Conservation (phyloP, 2,113 vertebrate genomes). For the Tenrec ecaudatus region DNA sequence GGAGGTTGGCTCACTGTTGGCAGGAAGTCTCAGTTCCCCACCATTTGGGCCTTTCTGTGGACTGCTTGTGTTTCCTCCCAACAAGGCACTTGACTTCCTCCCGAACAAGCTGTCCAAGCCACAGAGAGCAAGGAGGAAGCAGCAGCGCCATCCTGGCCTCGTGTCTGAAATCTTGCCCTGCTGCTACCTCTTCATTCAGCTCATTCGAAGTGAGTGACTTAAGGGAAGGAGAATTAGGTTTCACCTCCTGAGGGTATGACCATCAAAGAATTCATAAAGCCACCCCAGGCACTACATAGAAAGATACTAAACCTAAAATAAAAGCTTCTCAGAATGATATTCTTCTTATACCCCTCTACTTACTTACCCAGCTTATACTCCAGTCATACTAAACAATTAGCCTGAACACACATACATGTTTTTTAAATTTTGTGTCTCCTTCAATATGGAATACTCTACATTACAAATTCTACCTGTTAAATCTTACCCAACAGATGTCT, state of each 20-base stretch:
- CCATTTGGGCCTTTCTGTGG: neutral
- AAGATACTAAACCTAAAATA: neutral
- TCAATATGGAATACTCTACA: neutral
- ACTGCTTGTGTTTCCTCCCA: neutral
- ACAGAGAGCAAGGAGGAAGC: neutral
- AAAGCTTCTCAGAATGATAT: neutral
- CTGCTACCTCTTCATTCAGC: neutral
- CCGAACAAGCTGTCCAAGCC: neutral
- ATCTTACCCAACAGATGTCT: neutral
- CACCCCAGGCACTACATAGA: neutral
- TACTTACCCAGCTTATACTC: neutral
- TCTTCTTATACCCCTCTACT: neutral
- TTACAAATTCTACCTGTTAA: neutral
- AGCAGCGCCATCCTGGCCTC: neutral
- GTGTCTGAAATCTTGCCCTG: neutral
- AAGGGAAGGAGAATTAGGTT: neutral
- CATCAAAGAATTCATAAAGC: slow-evolving; percentile 6
- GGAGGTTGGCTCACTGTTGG: neutral
- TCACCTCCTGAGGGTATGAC: neutral
- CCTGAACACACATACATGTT: neutral
- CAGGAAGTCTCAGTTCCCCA: neutral
- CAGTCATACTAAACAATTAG: neutral
- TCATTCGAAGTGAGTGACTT: neutral
- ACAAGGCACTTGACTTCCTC: neutral
- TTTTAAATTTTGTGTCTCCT: slow-evolving; percentile 17